Evolutionary conservation across 2,888 invertebrate species (phyloP).

Genomic region (Oscheius sp.): DNA sequence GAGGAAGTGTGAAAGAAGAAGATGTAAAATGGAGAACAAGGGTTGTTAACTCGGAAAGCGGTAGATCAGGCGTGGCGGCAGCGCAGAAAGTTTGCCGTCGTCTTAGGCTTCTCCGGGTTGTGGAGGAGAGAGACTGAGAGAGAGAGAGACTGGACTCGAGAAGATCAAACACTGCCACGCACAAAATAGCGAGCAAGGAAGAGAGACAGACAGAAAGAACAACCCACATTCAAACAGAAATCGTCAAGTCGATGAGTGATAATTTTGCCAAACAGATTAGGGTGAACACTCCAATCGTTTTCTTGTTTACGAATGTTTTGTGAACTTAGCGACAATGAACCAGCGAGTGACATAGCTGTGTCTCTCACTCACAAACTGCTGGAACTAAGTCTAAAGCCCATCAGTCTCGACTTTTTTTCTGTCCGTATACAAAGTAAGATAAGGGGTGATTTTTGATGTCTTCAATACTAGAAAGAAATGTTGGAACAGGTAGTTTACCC

Average conservation of each 20-base stretch:
- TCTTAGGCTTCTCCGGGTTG: constrained; percentile 32
- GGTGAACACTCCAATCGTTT: too few relatives aligned
- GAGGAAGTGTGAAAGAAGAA: neutral
- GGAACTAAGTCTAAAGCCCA: too few relatives aligned
- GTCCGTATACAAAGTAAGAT: too few relatives aligned
- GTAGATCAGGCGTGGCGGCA: constrained; percentile 26
- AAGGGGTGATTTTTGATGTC: too few relatives aligned
- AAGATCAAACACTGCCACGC: constrained; percentile 25
- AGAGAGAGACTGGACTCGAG: constrained; percentile 30
- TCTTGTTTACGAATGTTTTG: too few relatives aligned
- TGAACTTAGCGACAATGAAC: too few relatives aligned
- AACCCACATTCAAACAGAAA: constrained; percentile 30
- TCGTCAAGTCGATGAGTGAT: constrained; percentile 6
- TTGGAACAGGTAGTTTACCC: too few relatives aligned
- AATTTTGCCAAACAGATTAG: neutral
- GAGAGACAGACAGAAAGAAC: constrained; percentile 21
- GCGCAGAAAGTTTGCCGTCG: constrained; percentile 30
- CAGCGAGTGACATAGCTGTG: too few relatives aligned
- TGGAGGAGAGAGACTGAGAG: neutral
- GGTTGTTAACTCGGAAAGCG: constrained; percentile 29
- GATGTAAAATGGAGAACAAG: neutral
- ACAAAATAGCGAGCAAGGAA: constrained; percentile 28
- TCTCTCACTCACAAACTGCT: too few relatives aligned
- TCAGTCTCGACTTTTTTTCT: too few relatives aligned
- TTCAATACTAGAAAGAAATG: too few relatives aligned